A percentile compares a stretch with the other conserved stretches of the same genome.
Conservation (phyloP, 2,797 vertebrate genomes). For the Pampus argenteus region DNA sequence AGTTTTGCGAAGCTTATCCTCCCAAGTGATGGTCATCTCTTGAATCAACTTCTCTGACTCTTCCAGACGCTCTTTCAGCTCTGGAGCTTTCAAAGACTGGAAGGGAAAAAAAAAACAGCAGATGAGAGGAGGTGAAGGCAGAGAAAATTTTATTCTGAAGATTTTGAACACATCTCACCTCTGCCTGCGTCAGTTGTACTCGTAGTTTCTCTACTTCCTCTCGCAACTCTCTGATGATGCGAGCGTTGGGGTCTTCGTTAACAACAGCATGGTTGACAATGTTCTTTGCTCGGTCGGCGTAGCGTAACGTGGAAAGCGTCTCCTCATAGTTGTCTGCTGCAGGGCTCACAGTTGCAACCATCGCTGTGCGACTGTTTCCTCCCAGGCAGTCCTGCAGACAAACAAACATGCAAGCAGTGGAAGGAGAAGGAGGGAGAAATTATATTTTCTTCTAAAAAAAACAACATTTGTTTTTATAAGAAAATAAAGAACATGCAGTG, state of each 20-base stretch:
- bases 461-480: not conserved
- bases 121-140: not conserved
- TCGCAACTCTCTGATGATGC: conserved; percentile 91
- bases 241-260: conserved; percentile 93
- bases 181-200: conserved; percentile 86
- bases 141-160: not conserved
- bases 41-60: conserved; percentile 93
- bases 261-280: conserved; percentile 92
- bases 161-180: conserved; percentile 58
- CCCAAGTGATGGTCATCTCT: conserved; percentile 93
- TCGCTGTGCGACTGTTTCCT: conserved; percentile 97
- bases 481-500: not conserved
- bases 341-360: conserved; percentile 98
- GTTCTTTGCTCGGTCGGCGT: conserved; percentile 90
- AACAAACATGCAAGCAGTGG: not conserved
- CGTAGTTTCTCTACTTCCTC: conserved; percentile 92
- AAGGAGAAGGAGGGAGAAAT: not conserved
- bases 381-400: conserved; percentile 92
- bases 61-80: conserved; percentile 87
- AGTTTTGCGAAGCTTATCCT: conserved; percentile 92
- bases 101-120: not conserved
- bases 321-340: conserved; percentile 97
- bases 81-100: conserved; percentile 81
- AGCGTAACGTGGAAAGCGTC: conserved; percentile 93
- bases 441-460: not conserved